These are phyloP conservation scores for Cydia splendana DNA, from an alignment of 1,140 invertebrate species.

Conservation along the genomic window DNA sequence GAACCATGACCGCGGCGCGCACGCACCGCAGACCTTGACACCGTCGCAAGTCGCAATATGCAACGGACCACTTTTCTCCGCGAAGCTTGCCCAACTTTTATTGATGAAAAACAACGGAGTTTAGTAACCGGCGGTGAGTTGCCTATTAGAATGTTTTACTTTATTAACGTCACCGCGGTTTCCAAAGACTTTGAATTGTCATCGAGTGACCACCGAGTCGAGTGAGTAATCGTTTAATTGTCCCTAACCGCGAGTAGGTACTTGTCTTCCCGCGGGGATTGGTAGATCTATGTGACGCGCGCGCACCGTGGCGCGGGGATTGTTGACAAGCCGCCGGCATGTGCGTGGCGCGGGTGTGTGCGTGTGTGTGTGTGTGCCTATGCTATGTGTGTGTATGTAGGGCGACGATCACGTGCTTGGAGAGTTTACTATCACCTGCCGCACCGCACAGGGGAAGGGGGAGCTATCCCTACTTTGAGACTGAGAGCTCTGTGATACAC, in stretches of 20 bases:
- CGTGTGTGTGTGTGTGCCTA: not conserved
- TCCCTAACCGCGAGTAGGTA: not conserved
- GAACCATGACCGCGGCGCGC: conserved; percentile 3
- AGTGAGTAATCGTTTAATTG: not conserved
- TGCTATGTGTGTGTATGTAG: conserved; percentile 1
- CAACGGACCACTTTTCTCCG: conserved; percentile 8
- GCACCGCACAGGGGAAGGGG: not conserved
- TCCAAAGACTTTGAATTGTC: not conserved
- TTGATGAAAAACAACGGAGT: not conserved
- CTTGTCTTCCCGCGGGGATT: not conserved
- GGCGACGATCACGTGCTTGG: conserved; percentile 6
- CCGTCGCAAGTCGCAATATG: not conserved
- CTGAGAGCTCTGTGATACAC: not conserved
- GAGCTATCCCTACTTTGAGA: not conserved
- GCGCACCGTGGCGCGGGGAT: not conserved
- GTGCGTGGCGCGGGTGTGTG: not conserved
- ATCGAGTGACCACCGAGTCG: not conserved
- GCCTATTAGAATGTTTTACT: not conserved
- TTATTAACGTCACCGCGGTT: not conserved
- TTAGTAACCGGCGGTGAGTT: not conserved
- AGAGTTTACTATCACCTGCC: conserved; percentile 4
- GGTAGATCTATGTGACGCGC: not conserved
- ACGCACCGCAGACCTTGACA: conserved; percentile 14
- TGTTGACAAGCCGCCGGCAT: not conserved
- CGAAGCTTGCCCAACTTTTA: conserved; percentile 1